These are phyloP conservation scores for Acrobasis repandana DNA, from an alignment of 2,888 invertebrate genomes.

Conservation along the genomic window DNA sequence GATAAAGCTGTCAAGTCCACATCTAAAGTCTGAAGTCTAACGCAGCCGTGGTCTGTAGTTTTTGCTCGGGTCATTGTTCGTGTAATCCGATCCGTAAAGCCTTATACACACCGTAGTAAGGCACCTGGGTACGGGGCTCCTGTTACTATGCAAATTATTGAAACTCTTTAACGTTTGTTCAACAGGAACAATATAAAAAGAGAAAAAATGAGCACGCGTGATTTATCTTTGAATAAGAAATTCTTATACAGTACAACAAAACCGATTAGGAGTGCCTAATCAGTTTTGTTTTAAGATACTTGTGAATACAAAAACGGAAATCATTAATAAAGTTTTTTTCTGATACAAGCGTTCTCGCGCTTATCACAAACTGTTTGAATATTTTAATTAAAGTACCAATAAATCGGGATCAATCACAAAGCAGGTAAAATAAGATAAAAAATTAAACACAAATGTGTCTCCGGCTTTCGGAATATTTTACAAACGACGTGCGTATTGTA, in stretches of 20 bases:
- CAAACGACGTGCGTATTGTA: conserved; percentile 15
- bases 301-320: not conserved
- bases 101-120: conserved; percentile 32
- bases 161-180: conserved; percentile 1
- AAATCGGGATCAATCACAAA: not conserved
- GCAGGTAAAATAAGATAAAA: not conserved
- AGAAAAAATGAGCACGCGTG: not conserved
- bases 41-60: conserved; percentile 24
- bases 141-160: conserved; percentile 16
- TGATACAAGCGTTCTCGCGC: not conserved
- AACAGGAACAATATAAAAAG: not conserved
- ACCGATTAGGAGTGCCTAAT: too few relatives aligned
- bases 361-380: not conserved
- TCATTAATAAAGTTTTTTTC: not conserved
- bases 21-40: conserved; percentile 27
- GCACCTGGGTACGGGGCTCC: not conserved
- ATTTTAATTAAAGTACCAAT: not conserved
- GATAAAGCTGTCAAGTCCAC: not conserved
- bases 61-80: conserved; percentile 41
- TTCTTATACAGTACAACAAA: too few relatives aligned
- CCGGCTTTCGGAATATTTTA: conserved; percentile 21
- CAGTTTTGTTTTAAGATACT: not conserved
- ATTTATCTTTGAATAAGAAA: not conserved
- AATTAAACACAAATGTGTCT: conserved; percentile 7
- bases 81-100: conserved; percentile 40